phyloP scores from a whole-genome alignment of 2,797 vertebrate genomes.

The Bradypodion pumilum region DNA sequence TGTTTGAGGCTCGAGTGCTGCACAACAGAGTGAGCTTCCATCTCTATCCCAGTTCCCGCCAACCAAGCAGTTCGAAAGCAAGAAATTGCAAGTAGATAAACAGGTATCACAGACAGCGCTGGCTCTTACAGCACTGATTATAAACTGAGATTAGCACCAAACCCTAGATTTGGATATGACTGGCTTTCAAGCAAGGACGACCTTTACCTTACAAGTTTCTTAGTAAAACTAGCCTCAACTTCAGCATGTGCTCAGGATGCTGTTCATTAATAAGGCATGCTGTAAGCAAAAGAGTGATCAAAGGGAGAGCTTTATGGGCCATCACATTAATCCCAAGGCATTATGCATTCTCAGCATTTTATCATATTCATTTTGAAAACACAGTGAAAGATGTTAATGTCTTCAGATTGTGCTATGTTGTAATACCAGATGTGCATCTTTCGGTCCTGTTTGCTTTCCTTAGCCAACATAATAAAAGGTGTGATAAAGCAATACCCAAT shows the following conservation, averaged over 20 bases:
- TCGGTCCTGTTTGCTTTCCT: constrained; percentile 25
- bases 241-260: constrained; percentile 27
- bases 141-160: too few relatives aligned
- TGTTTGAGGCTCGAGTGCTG: too few relatives aligned
- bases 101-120: too few relatives aligned
- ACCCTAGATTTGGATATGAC: too few relatives aligned
- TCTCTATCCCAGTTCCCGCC: too few relatives aligned
- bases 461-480: constrained; percentile 44
- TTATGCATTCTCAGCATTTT: constrained; percentile 35
- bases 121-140: too few relatives aligned
- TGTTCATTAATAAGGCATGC: constrained; percentile 15
- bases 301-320: constrained; percentile 58
- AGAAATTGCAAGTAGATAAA: too few relatives aligned
- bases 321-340: constrained; percentile 50
- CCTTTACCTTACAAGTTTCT: too few relatives aligned
- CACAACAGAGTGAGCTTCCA: too few relatives aligned
- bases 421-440: constrained; percentile 42
- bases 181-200: too few relatives aligned
- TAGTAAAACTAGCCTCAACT: not conserved
- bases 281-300: constrained; percentile 59
- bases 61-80: too few relatives aligned
- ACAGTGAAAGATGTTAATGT: constrained; percentile 48
- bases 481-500: constrained; percentile 47
- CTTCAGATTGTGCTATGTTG: constrained; percentile 44
- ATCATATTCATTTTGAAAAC: constrained; percentile 49